These are phyloP conservation scores for Heliconius melpomene DNA, from an alignment of 1,140 invertebrate species.

Conservation along the genomic window DNA sequence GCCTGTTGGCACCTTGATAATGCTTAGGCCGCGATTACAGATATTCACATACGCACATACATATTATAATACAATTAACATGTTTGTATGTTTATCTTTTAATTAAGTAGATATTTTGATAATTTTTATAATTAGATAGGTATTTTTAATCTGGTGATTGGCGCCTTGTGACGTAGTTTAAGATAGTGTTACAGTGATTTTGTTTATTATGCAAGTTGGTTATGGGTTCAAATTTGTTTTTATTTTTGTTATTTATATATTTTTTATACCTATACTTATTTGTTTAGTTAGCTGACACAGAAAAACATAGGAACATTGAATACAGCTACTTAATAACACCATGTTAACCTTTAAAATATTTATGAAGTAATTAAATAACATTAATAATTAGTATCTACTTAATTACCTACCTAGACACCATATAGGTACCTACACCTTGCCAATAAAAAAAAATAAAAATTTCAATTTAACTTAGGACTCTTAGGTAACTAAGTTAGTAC, in stretches of 20 bases:
- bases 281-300: too few relatives aligned
- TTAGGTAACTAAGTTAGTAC: too few relatives aligned
- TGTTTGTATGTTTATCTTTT: not conserved
- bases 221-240: too few relatives aligned
- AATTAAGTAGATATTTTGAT: not conserved
- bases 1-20: conserved; percentile 13
- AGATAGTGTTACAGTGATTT: not conserved
- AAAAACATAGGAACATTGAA: not conserved
- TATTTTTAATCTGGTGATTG: not conserved
- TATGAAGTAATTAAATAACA: not conserved
- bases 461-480: not conserved
- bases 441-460: not conserved
- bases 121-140: not conserved
- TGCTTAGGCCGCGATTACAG: conserved; percentile 12
- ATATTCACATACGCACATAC: not conserved
- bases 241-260: too few relatives aligned
- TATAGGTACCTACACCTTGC: not conserved
- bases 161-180: not conserved
- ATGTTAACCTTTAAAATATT: too few relatives aligned
- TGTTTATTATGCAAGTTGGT: not conserved
- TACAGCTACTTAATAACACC: not conserved
- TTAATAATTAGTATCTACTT: not conserved
- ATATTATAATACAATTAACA: conserved; percentile 9
- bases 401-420: too few relatives aligned
- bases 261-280: too few relatives aligned